phyloP scores from a whole-genome alignment of 2,797 vertebrate species.

The Menidia menidia region DNA sequence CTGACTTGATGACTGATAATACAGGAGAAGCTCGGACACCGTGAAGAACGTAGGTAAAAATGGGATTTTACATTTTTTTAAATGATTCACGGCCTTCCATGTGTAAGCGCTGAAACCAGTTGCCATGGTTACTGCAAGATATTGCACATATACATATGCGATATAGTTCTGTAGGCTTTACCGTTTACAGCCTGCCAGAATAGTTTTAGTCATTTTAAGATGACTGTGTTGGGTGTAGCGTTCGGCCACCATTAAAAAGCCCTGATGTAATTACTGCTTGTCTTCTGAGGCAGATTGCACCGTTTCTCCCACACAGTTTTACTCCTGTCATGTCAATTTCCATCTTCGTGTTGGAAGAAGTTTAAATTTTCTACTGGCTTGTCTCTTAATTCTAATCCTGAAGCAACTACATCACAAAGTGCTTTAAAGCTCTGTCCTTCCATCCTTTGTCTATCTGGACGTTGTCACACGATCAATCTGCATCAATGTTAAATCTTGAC shows the following conservation, averaged over 20 bases:
- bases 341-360: not conserved
- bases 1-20: conserved; percentile 10
- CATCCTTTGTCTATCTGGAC: not conserved
- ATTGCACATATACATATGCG: too few relatives aligned
- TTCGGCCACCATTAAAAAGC: not conserved
- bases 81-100: conserved; percentile 24
- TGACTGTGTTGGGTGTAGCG: not conserved
- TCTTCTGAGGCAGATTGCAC: conserved; percentile 26
- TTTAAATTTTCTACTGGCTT: not conserved
- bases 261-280: conserved; percentile 3
- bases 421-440: not conserved
- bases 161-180: too few relatives aligned
- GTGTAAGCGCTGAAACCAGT: not conserved
- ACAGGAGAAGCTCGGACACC: conserved; percentile 8
- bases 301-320: conserved; percentile 1
- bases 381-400: conserved; percentile 2
- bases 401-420: not conserved
- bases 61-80: conserved; percentile 9
- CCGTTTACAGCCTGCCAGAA: not conserved
- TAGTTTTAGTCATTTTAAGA: not conserved
- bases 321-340: conserved; percentile 7
- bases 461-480: conserved; percentile 3
- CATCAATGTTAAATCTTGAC: conserved; percentile 5
- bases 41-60: conserved; percentile 21
- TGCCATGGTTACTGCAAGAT: too few relatives aligned